These are phyloP conservation scores for Pristionchus exspectatus DNA, from an alignment of 2,888 invertebrate genomes.

Conservation along the genomic window DNA sequence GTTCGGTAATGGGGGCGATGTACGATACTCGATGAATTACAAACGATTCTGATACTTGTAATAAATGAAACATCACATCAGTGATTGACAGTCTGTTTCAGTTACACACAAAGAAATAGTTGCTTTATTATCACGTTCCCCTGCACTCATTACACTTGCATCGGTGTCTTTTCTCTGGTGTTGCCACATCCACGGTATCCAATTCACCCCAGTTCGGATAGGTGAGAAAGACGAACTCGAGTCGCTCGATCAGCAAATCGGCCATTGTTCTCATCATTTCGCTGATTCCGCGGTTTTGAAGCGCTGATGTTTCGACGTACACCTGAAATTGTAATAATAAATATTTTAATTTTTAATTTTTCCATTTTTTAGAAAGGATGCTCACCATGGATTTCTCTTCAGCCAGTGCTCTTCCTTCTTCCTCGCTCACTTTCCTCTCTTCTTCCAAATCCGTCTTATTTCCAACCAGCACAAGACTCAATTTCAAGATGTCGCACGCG, in stretches of 20 bases:
- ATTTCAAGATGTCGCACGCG: neutral
- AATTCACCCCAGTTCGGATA: neutral
- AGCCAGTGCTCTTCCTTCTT: conserved; percentile 54
- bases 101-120: too few species aligned
- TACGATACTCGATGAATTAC: neutral
- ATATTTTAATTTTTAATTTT: neutral
- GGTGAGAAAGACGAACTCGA: neutral
- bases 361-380: neutral
- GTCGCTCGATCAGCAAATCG: neutral
- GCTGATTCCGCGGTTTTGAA: neutral
- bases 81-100: too few species aligned
- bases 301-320: conserved; percentile 20
- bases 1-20: too few species aligned
- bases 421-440: neutral
- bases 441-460: conserved; percentile 54
- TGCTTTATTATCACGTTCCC: neutral
- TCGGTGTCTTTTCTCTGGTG: neutral
- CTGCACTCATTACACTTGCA: neutral
- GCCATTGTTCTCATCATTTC: conserved; percentile 5
- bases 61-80: too few species aligned
- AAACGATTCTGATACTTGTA: too few species aligned
- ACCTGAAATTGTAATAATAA: too few species aligned
- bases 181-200: neutral
- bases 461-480: conserved; percentile 49
- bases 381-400: conserved; percentile 16